Evolutionary conservation across 1,140 invertebrate species (phyloP), one percentile per base, ranked within the genome.

Genomic region (Eciton burchellii): DNA sequence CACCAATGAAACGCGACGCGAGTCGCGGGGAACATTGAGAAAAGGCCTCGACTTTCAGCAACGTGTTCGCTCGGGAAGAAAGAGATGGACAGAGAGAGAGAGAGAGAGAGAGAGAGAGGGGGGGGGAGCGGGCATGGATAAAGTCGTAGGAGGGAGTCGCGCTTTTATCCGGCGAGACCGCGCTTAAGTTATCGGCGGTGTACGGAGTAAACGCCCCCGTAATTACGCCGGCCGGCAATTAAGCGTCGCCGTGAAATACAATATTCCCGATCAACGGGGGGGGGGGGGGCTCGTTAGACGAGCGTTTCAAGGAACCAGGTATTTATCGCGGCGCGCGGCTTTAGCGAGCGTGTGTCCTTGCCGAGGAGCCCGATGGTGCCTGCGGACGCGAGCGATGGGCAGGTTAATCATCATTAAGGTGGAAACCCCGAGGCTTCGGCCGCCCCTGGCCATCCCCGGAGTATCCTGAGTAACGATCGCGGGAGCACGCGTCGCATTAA

Each of bases 351-450:
- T 41, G 85, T 85, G 83, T 85, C 83, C 79, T 71, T 76, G 85
- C 73, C 59, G 70, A 73, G n/a, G n/a, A 71, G 72, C 66, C 26
- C 76, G 77, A 49, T 43, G 68, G 59, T 63, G 35, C 2, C 35
- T 35, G 35, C 35, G 84, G 54, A 68, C 71, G 65, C 85, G 76
- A 74, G 77, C 85, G 87, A 85, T 85, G 86, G 83, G 21, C 73
- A 85, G 84, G 87, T 89, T 85, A 88, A 89, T 88, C 87, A 88
- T 88, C 87, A 84, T 89, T 89, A 89, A 86, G 84, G 66, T 47
- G 79, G 84, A 88, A 86, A 85, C 60, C 83, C 57, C 35, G 35
- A 35, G 86, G 57, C 54, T 68, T 73, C 54, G 21, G 43, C 16
- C 60, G 52, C 26, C 16, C 26, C 16, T 43, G 72, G 72, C 83